Conservation (phyloP, 2,888 invertebrate genomes). For the Carterocephalus palaemon region DNA sequence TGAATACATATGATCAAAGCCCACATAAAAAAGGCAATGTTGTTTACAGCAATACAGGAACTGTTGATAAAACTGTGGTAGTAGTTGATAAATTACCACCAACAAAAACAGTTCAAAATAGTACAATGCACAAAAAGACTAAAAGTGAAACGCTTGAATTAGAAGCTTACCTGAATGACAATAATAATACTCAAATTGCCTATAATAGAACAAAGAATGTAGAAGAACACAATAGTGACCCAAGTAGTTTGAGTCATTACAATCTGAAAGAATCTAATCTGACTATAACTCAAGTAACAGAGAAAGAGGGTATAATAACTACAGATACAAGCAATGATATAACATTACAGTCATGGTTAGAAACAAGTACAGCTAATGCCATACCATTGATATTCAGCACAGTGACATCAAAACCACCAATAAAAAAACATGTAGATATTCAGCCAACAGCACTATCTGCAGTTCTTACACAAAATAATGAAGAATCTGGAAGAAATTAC, state of each 20-base stretch:
- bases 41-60: slow-evolving; percentile 44
- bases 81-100: slow-evolving; percentile 47
- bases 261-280: slow-evolving; percentile 70
- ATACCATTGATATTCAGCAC: slow-evolving; percentile 31
- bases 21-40: slow-evolving; percentile 38
- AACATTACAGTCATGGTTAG: slow-evolving; percentile 64
- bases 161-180: slow-evolving; percentile 60
- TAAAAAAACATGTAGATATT: slow-evolving; percentile 55
- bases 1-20: slow-evolving; percentile 43
- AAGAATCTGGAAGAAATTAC: slow-evolving; percentile 53
- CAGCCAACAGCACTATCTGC: slow-evolving; percentile 80
- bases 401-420: slow-evolving; percentile 51
- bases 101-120: slow-evolving; percentile 46
- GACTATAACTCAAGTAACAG: slow-evolving; percentile 65
- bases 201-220: slow-evolving; percentile 69
- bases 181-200: slow-evolving; percentile 63
- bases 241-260: slow-evolving; percentile 61
- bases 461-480: slow-evolving; percentile 79
- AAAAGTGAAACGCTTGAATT: slow-evolving; percentile 71
- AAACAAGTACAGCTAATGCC: slow-evolving; percentile 54
- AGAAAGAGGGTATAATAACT: slow-evolving; percentile 68
- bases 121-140: slow-evolving; percentile 59
- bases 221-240: slow-evolving; percentile 62
- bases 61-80: slow-evolving; percentile 41
- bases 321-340: slow-evolving; percentile 70